Conservation (phyloP, 1,140 invertebrate genomes). For the Eupristina koningsbergeri region DNA sequence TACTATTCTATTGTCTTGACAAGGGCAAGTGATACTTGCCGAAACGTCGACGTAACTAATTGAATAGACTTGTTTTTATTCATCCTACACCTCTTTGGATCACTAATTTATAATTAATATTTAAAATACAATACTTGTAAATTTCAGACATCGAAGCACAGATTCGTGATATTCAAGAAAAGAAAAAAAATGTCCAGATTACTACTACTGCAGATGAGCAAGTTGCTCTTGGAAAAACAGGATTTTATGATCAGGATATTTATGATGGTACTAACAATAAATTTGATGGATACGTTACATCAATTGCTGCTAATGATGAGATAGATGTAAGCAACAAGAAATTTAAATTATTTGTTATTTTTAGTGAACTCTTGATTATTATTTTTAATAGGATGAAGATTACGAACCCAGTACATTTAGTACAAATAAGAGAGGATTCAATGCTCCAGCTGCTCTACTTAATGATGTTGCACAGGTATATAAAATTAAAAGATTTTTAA, state of each 20-base stretch:
- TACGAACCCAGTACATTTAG: conserved; percentile 80
- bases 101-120: too few relatives aligned
- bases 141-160: conserved; percentile 93
- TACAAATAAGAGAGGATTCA: conserved; percentile 84
- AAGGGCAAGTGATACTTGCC: too few relatives aligned
- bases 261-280: conserved; percentile 88
- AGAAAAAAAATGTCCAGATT: conserved; percentile 83
- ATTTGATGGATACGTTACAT: conserved; percentile 95
- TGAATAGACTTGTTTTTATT: too few relatives aligned
- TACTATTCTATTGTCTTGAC: too few relatives aligned
- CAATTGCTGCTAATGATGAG: conserved; percentile 95
- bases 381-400: conserved; percentile 83
- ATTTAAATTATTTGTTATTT: neutral
- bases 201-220: conserved; percentile 79
- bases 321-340: conserved; percentile 79
- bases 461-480: conserved; percentile 87
- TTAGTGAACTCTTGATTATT: conserved; percentile 9
- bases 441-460: conserved; percentile 88
- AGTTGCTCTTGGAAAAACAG: conserved; percentile 90
- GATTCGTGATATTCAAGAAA: conserved; percentile 90
- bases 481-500: neutral
- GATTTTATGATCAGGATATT: conserved; percentile 94
- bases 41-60: too few relatives aligned
- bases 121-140: too few relatives aligned
- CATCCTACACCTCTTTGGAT: too few relatives aligned